phyloP scores from a whole-genome alignment of 2,888 invertebrate genomes.

The Actias luna region DNA sequence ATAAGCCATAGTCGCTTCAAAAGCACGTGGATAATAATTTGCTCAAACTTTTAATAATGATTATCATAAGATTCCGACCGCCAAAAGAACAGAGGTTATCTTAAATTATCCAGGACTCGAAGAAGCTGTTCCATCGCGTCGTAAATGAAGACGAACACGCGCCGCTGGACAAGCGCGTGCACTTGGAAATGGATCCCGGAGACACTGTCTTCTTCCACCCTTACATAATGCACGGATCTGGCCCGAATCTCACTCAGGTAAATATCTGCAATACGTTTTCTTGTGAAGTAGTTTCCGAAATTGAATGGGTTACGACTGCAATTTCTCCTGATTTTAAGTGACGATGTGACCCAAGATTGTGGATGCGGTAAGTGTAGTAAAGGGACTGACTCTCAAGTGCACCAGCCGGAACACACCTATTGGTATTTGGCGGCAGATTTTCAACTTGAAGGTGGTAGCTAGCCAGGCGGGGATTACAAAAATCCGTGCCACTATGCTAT shows the following conservation, averaged over 20 bases:
- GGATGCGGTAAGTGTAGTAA: no score
- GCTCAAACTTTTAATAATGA: no score
- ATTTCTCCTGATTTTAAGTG: no score
- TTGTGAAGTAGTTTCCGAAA: no score
- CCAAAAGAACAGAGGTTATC: no score
- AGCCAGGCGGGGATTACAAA: background rate
- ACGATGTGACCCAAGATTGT: no score
- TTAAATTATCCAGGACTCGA: constrained; percentile 23
- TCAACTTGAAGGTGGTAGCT: background rate
- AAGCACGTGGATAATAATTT: no score
- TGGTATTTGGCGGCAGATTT: background rate
- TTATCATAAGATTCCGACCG: no score
- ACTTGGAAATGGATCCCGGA: constrained; percentile 29
- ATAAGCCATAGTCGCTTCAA: no score
- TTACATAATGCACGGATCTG: constrained; percentile 91
- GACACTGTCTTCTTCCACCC: constrained; percentile 77
- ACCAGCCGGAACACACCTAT: background rate
- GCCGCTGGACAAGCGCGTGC: constrained; percentile 16
- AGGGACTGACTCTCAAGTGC: no score
- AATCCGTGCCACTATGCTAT: background rate
- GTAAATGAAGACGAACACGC: constrained; percentile 39
- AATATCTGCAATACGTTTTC: background rate
- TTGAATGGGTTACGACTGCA: no score
- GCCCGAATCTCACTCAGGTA: constrained; percentile 87
- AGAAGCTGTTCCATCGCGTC: constrained; percentile 86